These are phyloP conservation scores for Prosopocoilus inquinatus DNA, from an alignment of 2,888 invertebrate genomes.

Conservation along the genomic window DNA sequence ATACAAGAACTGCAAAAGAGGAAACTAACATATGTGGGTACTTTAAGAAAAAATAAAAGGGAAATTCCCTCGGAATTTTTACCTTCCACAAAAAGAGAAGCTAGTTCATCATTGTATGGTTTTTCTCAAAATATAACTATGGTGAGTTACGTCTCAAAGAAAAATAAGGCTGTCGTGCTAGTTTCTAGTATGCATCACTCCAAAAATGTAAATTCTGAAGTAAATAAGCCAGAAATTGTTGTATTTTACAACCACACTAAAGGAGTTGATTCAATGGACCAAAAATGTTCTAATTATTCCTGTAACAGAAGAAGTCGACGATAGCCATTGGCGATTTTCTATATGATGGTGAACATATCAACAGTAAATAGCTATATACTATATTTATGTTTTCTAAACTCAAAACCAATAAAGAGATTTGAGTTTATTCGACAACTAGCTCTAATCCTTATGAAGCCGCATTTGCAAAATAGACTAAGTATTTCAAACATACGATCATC, in stretches of 20 bases:
- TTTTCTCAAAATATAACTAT: constrained; percentile 27
- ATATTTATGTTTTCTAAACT: no score
- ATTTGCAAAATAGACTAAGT: no score
- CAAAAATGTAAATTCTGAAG: constrained; percentile 16
- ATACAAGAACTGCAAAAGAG: constrained; percentile 24
- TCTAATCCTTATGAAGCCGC: no score
- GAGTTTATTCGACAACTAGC: no score
- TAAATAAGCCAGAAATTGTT: constrained; percentile 15
- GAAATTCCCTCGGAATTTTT: constrained; percentile 35
- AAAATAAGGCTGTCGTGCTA: constrained; percentile 22
- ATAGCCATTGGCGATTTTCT: no score
- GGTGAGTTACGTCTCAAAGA: constrained; percentile 29
- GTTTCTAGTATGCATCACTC: constrained; percentile 19
- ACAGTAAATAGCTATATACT: no score
- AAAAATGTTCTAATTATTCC: constrained; percentile 13
- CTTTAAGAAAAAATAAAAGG: constrained; percentile 32
- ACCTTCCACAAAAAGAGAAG: constrained; percentile 22
- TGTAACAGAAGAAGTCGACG: constrained; percentile 16
- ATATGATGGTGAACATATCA: no score
- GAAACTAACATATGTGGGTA: constrained; percentile 30
- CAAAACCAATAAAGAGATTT: no score
- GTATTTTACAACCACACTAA: constrained; percentile 14
- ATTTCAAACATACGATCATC: no score
- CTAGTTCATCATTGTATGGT: constrained; percentile 29
- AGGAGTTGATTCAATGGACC: constrained; percentile 14